phyloP scores from a whole-genome alignment of 2,888 invertebrate genomes.

The Lysandra coridon region DNA sequence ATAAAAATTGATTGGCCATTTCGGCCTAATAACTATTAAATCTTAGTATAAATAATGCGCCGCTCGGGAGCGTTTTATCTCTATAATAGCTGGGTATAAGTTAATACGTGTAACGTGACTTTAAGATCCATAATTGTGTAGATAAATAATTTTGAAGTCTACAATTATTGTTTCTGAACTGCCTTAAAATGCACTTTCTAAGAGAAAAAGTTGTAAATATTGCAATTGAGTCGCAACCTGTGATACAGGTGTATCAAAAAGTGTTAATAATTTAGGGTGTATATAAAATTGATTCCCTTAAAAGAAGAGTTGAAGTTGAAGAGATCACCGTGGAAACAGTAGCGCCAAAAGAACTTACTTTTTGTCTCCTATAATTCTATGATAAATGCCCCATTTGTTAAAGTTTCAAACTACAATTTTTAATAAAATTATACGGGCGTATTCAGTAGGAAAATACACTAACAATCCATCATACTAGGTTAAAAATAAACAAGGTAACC shows the following conservation, averaged over 20 bases:
- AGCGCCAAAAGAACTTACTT: too few relatives aligned
- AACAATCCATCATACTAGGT: neutral
- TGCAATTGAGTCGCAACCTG: too few relatives aligned
- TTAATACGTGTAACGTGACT: conserved; percentile 7
- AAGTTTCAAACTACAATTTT: neutral
- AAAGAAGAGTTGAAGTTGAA: too few relatives aligned
- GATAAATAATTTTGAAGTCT: neutral
- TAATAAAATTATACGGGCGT: neutral
- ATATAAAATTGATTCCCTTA: too few relatives aligned
- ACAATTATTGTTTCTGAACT: too few relatives aligned
- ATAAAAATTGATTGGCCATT: conserved; percentile 66
- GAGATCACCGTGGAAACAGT: too few relatives aligned
- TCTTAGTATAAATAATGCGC: conserved; percentile 44
- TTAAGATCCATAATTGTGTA: neutral
- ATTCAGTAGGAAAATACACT: neutral
- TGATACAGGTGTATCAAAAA: too few relatives aligned
- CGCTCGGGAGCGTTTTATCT: conserved; percentile 47
- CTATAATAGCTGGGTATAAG: conserved; percentile 39
- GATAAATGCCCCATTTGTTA: too few relatives aligned
- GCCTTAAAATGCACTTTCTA: too few relatives aligned
- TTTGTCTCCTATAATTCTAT: too few relatives aligned
- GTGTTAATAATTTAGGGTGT: too few relatives aligned
- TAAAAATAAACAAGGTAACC: conserved; percentile 24
- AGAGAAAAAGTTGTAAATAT: too few relatives aligned
- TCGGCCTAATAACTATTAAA: conserved; percentile 40